These are phyloP conservation scores for Elaphurus davidianus DNA, from an alignment of 2,113 vertebrate genomes.

Conservation along the genomic window DNA sequence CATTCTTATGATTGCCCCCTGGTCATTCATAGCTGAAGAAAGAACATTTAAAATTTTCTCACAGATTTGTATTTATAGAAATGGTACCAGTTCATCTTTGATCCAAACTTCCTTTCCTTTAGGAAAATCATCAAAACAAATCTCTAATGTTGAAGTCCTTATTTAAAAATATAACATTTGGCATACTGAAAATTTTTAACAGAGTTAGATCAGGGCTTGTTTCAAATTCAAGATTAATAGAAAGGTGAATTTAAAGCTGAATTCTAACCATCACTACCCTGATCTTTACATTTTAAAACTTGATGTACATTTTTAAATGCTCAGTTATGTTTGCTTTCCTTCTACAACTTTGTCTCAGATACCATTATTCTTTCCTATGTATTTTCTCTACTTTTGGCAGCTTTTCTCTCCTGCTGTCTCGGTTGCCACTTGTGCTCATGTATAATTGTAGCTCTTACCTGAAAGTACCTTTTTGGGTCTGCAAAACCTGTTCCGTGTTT, in stretches of 20 bases:
- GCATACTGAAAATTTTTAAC: not conserved
- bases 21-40: not conserved
- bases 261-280: not conserved
- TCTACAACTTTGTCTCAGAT: not conserved
- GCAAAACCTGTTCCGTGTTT: not conserved
- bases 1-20: not conserved
- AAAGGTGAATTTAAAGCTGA: not conserved
- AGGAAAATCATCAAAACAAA: not conserved
- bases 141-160: not conserved
- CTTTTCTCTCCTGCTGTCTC: not conserved
- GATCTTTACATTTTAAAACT: not conserved
- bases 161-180: slow-evolving; percentile 2
- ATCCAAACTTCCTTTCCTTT: not conserved
- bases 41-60: not conserved
- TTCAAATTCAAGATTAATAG: not conserved
- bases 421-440: not conserved
- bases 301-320: slow-evolving; percentile 4
- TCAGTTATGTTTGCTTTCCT: not conserved
- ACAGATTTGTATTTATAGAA: not conserved
- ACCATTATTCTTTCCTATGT: not conserved
- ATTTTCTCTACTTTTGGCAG: not conserved
- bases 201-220: not conserved
- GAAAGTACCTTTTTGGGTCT: not conserved
- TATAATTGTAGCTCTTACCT: slow-evolving; percentile 27
- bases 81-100: not conserved